Evolutionary conservation across 2,888 invertebrate genomes (phyloP).

Genomic region (Cylloceria caligata): DNA sequence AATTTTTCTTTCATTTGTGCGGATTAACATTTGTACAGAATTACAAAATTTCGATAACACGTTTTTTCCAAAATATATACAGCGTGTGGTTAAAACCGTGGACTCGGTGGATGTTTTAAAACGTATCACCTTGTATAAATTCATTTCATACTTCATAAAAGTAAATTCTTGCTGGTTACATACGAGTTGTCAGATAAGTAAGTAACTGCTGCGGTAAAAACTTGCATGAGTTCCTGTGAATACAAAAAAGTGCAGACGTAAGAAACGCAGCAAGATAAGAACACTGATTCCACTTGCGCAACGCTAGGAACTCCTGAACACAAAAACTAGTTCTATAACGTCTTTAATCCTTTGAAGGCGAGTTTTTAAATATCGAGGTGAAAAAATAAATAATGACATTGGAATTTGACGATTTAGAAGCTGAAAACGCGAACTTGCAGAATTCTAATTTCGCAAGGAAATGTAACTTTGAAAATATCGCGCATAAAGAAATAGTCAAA

Average conservation of each 20-base stretch:
- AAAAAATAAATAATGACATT: background rate
- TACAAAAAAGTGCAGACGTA: background rate
- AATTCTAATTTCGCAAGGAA: background rate
- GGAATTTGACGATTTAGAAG: background rate
- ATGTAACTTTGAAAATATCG: background rate
- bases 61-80: background rate
- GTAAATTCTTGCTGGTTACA: background rate
- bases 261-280: background rate
- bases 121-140: background rate
- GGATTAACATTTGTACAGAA: background rate
- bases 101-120: no score
- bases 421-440: background rate
- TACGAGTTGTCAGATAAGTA: background rate
- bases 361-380: background rate
- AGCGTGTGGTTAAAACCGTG: background rate
- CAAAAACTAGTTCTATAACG: background rate
- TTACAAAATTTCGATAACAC: background rate
- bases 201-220: background rate
- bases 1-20: no score
- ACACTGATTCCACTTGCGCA: background rate
- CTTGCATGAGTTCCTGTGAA: background rate
- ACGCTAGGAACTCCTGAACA: background rate
- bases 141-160: background rate
- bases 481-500: background rate
- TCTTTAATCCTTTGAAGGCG: background rate